Conservation (phyloP, 1,140 invertebrate genomes). For the Microplitis mediator region DNA sequence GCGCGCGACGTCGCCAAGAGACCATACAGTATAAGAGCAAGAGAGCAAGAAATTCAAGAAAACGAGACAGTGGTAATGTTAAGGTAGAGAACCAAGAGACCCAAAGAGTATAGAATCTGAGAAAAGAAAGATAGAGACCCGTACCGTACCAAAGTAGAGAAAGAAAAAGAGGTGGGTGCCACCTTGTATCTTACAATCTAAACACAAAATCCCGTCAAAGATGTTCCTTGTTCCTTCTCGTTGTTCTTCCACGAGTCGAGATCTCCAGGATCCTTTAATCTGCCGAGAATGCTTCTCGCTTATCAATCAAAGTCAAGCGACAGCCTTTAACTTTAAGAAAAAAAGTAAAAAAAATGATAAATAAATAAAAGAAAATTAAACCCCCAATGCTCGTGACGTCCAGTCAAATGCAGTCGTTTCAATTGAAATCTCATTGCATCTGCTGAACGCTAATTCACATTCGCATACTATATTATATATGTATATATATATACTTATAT, state of each 20-base stretch:
- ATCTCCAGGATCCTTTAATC: background rate
- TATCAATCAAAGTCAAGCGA: background rate
- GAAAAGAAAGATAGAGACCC: background rate
- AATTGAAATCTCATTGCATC: background rate
- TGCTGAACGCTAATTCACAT: too few relatives aligned
- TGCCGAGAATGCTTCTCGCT: background rate
- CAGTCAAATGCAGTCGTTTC: background rate
- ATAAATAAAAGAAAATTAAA: too few relatives aligned
- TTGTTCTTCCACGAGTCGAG: background rate
- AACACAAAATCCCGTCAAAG: too few relatives aligned
- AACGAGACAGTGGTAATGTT: too few relatives aligned
- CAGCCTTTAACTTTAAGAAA: background rate
- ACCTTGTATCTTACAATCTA: too few relatives aligned
- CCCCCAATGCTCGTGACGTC: background rate
- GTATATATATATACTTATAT: background rate
- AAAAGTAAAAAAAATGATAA: too few relatives aligned
- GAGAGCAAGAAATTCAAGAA: too few relatives aligned
- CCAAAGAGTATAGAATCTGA: too few relatives aligned
- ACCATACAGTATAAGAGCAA: background rate
- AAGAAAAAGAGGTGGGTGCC: constrained; percentile 9
- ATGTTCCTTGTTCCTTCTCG: too few relatives aligned
- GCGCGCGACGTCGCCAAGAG: constrained; percentile 18
- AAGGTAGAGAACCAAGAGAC: too few relatives aligned
- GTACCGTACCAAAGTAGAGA: background rate
- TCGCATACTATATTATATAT: too few relatives aligned